Conservation (phyloP, 2,888 invertebrate species). For the Thereva nobilitata region DNA sequence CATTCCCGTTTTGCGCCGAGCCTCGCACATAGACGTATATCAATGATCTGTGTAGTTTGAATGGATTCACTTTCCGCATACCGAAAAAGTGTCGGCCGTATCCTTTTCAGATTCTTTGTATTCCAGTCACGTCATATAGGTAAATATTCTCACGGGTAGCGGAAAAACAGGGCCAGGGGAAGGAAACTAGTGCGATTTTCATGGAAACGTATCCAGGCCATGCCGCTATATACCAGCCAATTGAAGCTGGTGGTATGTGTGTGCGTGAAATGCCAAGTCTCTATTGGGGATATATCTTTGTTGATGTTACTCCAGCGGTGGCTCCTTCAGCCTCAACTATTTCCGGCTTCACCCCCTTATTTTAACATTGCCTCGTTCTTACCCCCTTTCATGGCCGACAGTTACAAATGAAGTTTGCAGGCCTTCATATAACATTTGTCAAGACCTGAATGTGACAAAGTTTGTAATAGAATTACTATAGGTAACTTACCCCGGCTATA, state of each 20-base stretch:
- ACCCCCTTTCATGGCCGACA: slow-evolving; percentile 31
- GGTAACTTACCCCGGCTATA: slow-evolving; percentile 18
- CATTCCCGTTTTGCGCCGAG: slow-evolving; percentile 36
- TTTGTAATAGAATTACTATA: slow-evolving; percentile 40
- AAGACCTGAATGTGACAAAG: slow-evolving; percentile 40
- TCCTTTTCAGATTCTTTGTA: slow-evolving; percentile 30
- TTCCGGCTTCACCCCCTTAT: too few relatives aligned
- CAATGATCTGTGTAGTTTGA: slow-evolving; percentile 41
- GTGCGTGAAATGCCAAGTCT: slow-evolving; percentile 6
- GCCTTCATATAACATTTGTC: slow-evolving; percentile 40
- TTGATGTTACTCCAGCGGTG: not conserved
- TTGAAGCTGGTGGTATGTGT: not conserved
- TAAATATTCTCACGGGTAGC: slow-evolving; percentile 38
- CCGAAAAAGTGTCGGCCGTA: slow-evolving; percentile 26
- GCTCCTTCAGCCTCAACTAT: too few relatives aligned
- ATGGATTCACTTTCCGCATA: slow-evolving; percentile 39
- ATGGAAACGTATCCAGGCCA: slow-evolving; percentile 6
- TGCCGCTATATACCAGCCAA: not conserved
- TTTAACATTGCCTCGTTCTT: not conserved
- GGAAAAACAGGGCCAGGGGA: not conserved
- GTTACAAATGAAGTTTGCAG: slow-evolving; percentile 41
- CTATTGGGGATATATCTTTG: slow-evolving; percentile 1
- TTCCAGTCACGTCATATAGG: slow-evolving; percentile 41
- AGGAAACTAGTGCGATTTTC: too few relatives aligned
- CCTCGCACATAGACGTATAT: slow-evolving; percentile 38